Percentiles rank a stretch among this genome's conserved stretches.
phyloP scores from a whole-genome alignment of 2,797 vertebrate species.

The Manis crassicaudata region DNA sequence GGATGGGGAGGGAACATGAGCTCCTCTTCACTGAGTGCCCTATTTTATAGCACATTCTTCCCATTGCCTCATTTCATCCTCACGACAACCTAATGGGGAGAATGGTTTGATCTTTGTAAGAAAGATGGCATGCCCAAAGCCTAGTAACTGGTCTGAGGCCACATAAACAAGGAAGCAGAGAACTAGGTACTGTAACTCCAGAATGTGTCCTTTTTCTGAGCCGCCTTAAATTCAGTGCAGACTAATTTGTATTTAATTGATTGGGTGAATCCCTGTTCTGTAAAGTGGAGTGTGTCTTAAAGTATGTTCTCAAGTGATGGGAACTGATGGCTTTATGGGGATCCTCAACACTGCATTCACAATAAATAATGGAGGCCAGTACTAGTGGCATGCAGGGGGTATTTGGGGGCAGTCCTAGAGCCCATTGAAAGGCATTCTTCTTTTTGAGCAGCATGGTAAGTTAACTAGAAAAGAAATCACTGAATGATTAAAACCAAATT shows the following conservation, averaged over 20 bases:
- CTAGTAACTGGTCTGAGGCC: neutral
- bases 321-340: neutral
- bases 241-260: neutral
- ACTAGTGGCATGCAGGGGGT: neutral
- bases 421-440: neutral
- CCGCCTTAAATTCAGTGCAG: neutral
- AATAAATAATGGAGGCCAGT: neutral
- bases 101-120: neutral
- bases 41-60: neutral
- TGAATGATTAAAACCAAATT: conserved; percentile 38
- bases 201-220: neutral
- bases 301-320: neutral
- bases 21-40: neutral
- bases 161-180: neutral
- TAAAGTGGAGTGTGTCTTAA: conserved; percentile 34
- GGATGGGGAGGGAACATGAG: neutral
- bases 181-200: neutral
- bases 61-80: neutral
- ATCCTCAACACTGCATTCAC: neutral
- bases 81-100: neutral
- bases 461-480: neutral
- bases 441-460: neutral
- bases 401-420: neutral
- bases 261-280: neutral
- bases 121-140: neutral